Base-by-base conservation (phyloP, 2,888 invertebrate species). In the Pseudococcus jackbeardsleyi region DNA sequence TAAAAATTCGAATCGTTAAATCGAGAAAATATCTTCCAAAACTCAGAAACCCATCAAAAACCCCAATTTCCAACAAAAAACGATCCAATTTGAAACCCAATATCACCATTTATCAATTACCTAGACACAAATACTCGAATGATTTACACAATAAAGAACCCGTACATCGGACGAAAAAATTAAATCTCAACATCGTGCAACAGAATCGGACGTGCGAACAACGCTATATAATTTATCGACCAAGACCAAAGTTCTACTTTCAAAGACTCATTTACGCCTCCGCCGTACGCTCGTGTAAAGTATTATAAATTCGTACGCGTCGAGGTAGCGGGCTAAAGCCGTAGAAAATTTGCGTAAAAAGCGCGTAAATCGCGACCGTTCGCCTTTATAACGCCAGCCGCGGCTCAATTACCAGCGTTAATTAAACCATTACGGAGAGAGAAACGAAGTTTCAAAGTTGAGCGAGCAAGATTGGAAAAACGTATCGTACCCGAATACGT, bases 361-460 rank as follows among this genome's bases (percentile, higher is more conserved):
- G 33, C 68, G 68, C 68, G 68, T 72, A 72, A 72, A 72, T 72
- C 68, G 68, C 26, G 68, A 33, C 68, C 33, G 33, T 22, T 72
- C 33, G 33, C 26, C 33, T 72, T 33, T 33, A 26, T n/a, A 72
- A 26, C 12, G 33, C 33, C 6, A 33, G 22, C 68, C 22, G 33
- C 33, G 22, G 68, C 68, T 72, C 68, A 72, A 72, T 72, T 72
- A 72, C 68, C 22, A 72, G 33, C 68, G 15, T 72, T 72, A 72
- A 72, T 72, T 72, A 72, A 72, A 33, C 68, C 68, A 72, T 72
- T 72, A 33, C 68, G 19, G 59, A 5, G 8, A 59, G 11, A 26
- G 33, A 72, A 72, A 72, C 33, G 15, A 72, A 15, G 33, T 72
- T 72, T 72, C 68, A 26, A 72, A 72, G 12, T 72, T 72, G 33